Base-by-base conservation (phyloP, 2,113 vertebrate genomes). In the Odocoileus virginianus region DNA sequence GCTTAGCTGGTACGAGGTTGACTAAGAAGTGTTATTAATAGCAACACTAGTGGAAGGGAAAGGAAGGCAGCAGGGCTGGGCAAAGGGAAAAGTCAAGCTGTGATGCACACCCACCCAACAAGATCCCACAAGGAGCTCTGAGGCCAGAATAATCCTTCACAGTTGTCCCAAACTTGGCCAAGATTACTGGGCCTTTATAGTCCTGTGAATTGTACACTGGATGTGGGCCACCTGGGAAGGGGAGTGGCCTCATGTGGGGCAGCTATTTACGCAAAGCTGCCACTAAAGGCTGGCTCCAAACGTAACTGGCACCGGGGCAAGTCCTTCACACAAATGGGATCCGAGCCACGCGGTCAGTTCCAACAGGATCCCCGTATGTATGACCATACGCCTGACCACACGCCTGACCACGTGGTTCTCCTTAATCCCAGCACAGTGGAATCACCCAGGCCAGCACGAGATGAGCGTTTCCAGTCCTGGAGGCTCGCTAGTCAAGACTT, bases 361-460 rank as follows among this genome's bases (percentile, higher is more conserved):
- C 16, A 86, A n/a, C 36, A 11, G 6, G 43, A 33, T 81, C 12
- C 12, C 7, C 1, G 5, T 76, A 5, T 83, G 2, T 30, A 16
- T 23, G 55, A 81, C 15, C 33, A 61, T 61, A 21, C 10, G n/a
- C 45, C 71, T 71, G 61, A n/a, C 14, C 19, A 19, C 7, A 21
- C 10, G n/a, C 45, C 71, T 71, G 61, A n/a, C 14, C 19, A 19
- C 7, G 0, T 25, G 27, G 28, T 21, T 23, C 16, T 83, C 1
- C 0, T 52, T n/a, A 43, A 43, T 85, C 14, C 23, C 11, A 52
- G 13, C 57, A 8, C 0, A 5, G 36, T 33, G 19, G 23, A 78
- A 40, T 60, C 25, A 2, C 15, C 1, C 40, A 47, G 76, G 27
- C 52, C 12, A 36, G 43, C 30, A 76, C 9, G 28, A 4, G 12